Percentiles rank a stretch among this genome's conserved stretches.
These are phyloP conservation scores for Chiridota heheva DNA, from an alignment of 35 echinoderm and acorn worm genomes.

Conservation along the genomic window DNA sequence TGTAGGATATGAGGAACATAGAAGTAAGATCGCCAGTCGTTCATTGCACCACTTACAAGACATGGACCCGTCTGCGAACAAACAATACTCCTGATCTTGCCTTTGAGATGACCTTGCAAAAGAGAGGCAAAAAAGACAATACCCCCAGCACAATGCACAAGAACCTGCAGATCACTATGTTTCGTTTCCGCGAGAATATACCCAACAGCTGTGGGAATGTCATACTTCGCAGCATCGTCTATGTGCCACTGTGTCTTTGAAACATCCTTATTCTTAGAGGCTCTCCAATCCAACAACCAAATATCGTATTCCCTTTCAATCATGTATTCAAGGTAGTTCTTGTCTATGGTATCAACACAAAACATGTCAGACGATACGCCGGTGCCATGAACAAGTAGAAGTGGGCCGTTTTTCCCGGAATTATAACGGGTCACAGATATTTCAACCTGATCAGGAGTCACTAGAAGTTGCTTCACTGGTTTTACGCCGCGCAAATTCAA, in stretches of 20 bases:
- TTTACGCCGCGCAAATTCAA: conserved; percentile 22
- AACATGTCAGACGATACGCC: conserved; percentile 54
- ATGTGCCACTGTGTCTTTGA: conserved; percentile 43
- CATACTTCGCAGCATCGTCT: conserved; percentile 49
- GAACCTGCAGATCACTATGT: conserved; percentile 49
- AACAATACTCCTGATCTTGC: conserved; percentile 63
- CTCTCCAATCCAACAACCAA: conserved; percentile 56
- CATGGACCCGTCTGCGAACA: conserved; percentile 58
- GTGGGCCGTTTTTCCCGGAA: conserved; percentile 54
- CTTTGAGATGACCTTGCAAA: conserved; percentile 58
- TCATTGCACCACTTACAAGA: conserved; percentile 26
- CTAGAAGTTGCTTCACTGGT: conserved; percentile 35
- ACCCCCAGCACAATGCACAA: conserved; percentile 65
- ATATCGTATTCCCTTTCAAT: conserved; percentile 54
- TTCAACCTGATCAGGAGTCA: conserved; percentile 47
- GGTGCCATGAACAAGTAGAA: conserved; percentile 54
- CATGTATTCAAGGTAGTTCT: conserved; percentile 59
- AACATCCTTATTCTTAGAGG: conserved; percentile 28
- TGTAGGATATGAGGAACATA: conserved; percentile 15
- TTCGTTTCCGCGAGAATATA: conserved; percentile 56
- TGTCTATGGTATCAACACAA: conserved; percentile 50
- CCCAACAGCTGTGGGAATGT: conserved; percentile 62
- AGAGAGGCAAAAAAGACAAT: conserved; percentile 42
- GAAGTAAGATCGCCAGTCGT: conserved; percentile 13
- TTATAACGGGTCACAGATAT: conserved; percentile 42